phyloP scores from a whole-genome alignment of 1,140 invertebrate species.

The Trichonephila inaurata region DNA sequence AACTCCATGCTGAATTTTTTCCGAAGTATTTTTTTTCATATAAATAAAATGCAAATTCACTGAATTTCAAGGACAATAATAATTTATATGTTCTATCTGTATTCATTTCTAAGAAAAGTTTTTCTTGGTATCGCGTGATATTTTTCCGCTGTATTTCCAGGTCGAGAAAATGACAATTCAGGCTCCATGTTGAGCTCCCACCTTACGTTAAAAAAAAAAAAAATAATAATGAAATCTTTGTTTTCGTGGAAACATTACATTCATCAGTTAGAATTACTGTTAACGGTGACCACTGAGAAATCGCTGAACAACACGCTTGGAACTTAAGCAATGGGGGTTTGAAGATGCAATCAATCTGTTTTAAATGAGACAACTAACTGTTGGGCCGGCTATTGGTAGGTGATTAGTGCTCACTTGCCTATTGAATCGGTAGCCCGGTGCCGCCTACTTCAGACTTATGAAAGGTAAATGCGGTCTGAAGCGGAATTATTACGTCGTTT shows the following conservation, averaged over 20 bases:
- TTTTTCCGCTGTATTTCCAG: neutral
- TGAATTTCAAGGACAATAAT: neutral
- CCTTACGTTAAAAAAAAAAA: neutral
- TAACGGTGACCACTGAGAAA: conserved; percentile 23
- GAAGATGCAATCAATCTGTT: conserved; percentile 36
- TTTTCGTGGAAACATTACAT: conserved; percentile 12
- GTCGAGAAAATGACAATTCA: neutral
- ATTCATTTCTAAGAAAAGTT: neutral
- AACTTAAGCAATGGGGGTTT: neutral
- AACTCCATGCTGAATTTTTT: too few species aligned
- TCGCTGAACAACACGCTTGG: conserved; percentile 18
- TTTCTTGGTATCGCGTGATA: neutral
- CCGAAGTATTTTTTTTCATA: neutral
- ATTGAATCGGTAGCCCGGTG: neutral
- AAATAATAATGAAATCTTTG: neutral
- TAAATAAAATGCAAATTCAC: neutral
- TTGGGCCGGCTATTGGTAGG: conserved; percentile 1
- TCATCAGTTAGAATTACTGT: conserved; percentile 52
- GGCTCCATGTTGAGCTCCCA: neutral
- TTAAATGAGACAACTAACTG: conserved; percentile 55
- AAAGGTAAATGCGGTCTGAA: neutral
- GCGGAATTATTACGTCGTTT: conserved; percentile 30
- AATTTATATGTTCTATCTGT: neutral
- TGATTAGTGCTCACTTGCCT: conserved; percentile 32
- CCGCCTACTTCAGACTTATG: neutral